These are phyloP conservation scores for Scophthalmus maximus DNA, from an alignment of 2,113 vertebrate species.

Conservation along the genomic window DNA sequence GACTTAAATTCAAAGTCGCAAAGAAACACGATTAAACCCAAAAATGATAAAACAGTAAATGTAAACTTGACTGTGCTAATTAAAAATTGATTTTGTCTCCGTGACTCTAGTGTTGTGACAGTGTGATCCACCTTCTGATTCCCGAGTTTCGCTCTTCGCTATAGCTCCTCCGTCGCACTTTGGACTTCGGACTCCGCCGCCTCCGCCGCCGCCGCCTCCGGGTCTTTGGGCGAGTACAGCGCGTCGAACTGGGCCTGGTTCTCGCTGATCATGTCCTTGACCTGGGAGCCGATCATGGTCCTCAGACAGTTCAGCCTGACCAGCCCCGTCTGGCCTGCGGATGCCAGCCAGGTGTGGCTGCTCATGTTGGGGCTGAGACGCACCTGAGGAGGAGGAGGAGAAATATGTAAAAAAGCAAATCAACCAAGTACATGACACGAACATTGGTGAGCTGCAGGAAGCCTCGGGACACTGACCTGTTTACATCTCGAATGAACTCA, in stretches of 20 bases:
- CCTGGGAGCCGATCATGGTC: slow-evolving; percentile 75
- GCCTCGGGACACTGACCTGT: too few species aligned
- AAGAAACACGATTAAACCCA: too few species aligned
- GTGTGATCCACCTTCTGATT: slow-evolving; percentile 4
- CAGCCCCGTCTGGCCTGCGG: slow-evolving; percentile 89
- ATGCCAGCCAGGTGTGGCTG: slow-evolving; percentile 87
- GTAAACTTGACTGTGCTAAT: too few species aligned
- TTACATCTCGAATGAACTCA: too few species aligned
- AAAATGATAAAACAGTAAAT: too few species aligned
- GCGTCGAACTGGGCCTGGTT: slow-evolving; percentile 80
- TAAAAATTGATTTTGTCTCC: too few species aligned
- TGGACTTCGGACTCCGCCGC: background rate
- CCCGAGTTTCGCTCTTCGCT: slow-evolving; percentile 9
- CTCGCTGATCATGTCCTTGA: slow-evolving; percentile 75
- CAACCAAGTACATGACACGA: too few species aligned
- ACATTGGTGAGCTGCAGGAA: too few species aligned
- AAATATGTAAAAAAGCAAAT: too few species aligned
- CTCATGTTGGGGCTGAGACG: slow-evolving; percentile 94
- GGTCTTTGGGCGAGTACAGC: slow-evolving; percentile 58
- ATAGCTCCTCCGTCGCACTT: slow-evolving; percentile 16
- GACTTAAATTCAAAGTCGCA: too few species aligned
- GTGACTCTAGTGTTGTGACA: background rate
- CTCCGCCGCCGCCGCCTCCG: background rate
- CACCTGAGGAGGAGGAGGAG: slow-evolving; percentile 79
- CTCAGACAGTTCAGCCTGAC: slow-evolving; percentile 88